Evolutionary conservation across 2,888 invertebrate species (phyloP).

Genomic region (Apantesis nais): DNA sequence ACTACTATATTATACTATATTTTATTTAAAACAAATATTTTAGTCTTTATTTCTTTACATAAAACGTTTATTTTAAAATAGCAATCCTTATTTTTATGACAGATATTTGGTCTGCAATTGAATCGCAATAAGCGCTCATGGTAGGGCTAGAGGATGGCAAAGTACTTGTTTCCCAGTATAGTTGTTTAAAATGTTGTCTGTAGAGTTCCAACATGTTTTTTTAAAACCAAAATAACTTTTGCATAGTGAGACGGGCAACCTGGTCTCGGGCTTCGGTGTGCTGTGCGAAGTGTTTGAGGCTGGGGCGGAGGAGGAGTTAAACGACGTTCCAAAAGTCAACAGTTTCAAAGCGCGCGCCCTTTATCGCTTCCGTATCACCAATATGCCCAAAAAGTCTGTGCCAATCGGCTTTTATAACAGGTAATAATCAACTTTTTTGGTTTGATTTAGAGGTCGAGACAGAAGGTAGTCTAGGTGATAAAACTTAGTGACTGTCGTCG

Average conservation of each 20-base stretch:
- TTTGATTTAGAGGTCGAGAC: background rate
- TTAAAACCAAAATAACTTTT: background rate
- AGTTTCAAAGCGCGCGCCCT: constrained; percentile 74
- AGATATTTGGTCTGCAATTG: too few species aligned
- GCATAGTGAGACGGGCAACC: constrained; percentile 61
- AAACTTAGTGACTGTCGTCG: too few species aligned
- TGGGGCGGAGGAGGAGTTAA: constrained; percentile 39
- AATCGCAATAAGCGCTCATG: too few species aligned
- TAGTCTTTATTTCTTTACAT: too few species aligned
- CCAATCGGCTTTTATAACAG: constrained; percentile 52
- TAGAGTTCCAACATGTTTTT: background rate
- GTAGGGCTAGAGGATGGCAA: too few species aligned
- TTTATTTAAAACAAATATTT: too few species aligned
- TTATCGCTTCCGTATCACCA: constrained; percentile 66
- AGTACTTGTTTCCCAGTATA: too few species aligned
- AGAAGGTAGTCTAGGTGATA: background rate
- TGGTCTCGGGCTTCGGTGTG: constrained; percentile 74
- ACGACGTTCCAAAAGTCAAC: constrained; percentile 34
- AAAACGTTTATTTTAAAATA: too few species aligned
- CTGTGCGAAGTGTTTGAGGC: constrained; percentile 79
- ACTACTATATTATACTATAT: too few species aligned
- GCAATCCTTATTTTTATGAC: too few species aligned
- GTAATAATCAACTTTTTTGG: constrained; percentile 38
- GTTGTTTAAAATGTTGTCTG: too few species aligned
- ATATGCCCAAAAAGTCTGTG: constrained; percentile 47